These are phyloP conservation scores for Cybosia mesomella DNA, from an alignment of 2,888 invertebrate species.

Conservation along the genomic window DNA sequence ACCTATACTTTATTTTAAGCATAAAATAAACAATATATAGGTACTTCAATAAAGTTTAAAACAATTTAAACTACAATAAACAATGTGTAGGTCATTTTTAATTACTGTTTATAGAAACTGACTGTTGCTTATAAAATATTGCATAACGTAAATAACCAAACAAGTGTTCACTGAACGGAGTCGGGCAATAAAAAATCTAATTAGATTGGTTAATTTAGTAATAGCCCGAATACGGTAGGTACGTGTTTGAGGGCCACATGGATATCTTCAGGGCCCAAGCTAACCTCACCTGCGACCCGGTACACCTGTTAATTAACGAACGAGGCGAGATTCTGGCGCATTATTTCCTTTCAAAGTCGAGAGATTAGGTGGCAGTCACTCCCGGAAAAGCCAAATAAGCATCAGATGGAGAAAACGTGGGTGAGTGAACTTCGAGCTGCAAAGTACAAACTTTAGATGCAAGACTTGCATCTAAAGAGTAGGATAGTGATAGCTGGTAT, in stretches of 20 bases:
- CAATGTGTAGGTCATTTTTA: background rate
- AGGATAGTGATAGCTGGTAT: no score
- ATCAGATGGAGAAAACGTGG: background rate
- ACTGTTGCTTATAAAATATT: background rate
- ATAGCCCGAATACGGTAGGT: background rate
- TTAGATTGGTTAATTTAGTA: background rate
- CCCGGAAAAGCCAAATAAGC: no score
- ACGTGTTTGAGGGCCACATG: no score
- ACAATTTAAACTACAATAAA: background rate
- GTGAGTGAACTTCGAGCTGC: background rate
- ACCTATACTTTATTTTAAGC: background rate
- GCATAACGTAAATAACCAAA: conserved; percentile 4
- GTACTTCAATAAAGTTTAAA: background rate
- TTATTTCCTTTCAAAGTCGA: no score
- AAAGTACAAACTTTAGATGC: background rate
- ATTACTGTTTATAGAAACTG: conserved; percentile 3
- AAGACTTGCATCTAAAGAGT: background rate
- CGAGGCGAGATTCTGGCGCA: no score
- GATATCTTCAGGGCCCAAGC: no score
- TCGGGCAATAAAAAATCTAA: background rate
- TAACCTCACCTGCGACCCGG: no score
- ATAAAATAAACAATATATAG: background rate
- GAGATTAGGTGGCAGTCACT: no score
- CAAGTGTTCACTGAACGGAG: background rate
- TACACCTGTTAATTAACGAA: no score